phyloP scores from a whole-genome alignment of 2,113 vertebrate genomes.

The Pionites leucogaster region DNA sequence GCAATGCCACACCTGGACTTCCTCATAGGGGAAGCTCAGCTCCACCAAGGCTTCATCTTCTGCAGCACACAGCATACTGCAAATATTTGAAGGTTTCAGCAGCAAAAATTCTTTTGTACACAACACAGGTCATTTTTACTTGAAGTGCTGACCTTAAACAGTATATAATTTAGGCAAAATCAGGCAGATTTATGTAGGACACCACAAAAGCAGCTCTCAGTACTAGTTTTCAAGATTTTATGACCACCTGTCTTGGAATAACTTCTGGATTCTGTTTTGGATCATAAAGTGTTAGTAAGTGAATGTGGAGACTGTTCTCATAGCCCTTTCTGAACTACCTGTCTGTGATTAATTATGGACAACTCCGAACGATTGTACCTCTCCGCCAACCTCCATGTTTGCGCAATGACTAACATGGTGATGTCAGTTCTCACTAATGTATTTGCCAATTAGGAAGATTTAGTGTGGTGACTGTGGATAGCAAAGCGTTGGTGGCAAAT shows the following conservation, averaged over 20 bases:
- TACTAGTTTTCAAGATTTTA: constrained; percentile 45
- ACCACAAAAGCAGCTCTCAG: constrained; percentile 45
- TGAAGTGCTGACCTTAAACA: constrained; percentile 35
- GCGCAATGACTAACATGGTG: constrained; percentile 58
- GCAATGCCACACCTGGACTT: not conserved
- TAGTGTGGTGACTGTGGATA: constrained; percentile 56
- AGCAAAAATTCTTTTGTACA: constrained; percentile 7
- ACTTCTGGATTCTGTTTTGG: constrained; percentile 59
- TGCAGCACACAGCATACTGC: not conserved
- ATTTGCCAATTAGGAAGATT: constrained; percentile 69
- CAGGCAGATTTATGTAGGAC: constrained; percentile 17
- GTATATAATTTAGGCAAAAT: constrained; percentile 37
- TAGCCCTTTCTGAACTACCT: constrained; percentile 22
- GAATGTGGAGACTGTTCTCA: constrained; percentile 46
- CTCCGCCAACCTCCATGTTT: constrained; percentile 31
- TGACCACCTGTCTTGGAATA: not conserved
- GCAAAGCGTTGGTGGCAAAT: constrained; percentile 46
- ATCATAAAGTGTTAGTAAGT: constrained; percentile 19
- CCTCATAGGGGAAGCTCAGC: not conserved
- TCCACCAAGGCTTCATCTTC: not conserved
- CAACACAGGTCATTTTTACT: constrained; percentile 7
- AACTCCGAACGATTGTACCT: constrained; percentile 9
- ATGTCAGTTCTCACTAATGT: constrained; percentile 59
- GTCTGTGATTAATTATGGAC: constrained; percentile 60
- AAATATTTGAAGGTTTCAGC: not conserved